Evolutionary conservation across 1,140 invertebrate genomes (phyloP).

Genomic region (Bradynema listronoti): DNA sequence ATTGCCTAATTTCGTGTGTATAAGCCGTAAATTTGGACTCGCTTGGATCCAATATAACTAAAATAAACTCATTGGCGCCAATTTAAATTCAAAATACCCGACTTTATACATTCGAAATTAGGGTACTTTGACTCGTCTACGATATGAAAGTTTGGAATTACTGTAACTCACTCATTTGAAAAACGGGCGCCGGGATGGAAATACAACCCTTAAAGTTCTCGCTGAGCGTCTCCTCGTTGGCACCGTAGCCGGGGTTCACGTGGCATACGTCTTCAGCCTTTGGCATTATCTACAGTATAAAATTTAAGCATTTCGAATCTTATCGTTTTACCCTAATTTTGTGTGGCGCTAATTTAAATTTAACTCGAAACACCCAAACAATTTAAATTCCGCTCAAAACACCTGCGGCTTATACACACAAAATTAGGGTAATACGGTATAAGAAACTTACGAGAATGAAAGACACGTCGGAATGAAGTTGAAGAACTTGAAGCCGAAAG

Average conservation of each 20-base stretch:
- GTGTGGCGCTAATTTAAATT: too few species aligned
- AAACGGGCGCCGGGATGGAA: constrained; percentile 34
- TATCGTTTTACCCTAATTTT: too few species aligned
- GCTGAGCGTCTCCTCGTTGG: not conserved
- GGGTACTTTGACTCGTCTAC: too few species aligned
- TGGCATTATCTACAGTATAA: constrained; percentile 23
- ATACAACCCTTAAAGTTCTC: constrained; percentile 30
- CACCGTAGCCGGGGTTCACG: not conserved
- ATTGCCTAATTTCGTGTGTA: constrained; percentile 1
- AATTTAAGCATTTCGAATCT: too few species aligned
- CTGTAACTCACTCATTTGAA: constrained; percentile 40
- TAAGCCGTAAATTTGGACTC: too few species aligned
- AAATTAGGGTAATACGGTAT: too few species aligned
- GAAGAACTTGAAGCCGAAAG: constrained; percentile 25
- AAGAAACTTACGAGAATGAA: constrained; percentile 29
- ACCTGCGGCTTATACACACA: too few species aligned
- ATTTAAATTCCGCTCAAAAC: too few species aligned
- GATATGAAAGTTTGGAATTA: not conserved
- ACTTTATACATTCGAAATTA: not conserved
- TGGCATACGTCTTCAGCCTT: constrained; percentile 38
- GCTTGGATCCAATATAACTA: too few species aligned
- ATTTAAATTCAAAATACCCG: too few species aligned
- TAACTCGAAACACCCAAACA: too few species aligned
- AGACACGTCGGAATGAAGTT: constrained; percentile 31
- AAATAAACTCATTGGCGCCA: too few species aligned